phyloP scores from a whole-genome alignment of 1,140 invertebrate genomes.

The Leptinotarsa defecta region DNA sequence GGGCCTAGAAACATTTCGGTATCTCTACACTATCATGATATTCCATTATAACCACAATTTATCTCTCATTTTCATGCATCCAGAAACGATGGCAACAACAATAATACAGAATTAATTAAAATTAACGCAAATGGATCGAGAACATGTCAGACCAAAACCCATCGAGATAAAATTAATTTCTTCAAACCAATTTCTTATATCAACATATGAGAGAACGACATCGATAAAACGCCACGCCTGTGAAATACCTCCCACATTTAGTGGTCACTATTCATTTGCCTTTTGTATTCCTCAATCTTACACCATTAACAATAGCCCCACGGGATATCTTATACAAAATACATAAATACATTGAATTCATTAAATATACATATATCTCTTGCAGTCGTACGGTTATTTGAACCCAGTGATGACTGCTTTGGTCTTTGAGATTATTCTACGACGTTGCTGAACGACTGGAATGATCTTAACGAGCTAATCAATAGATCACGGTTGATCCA shows the following conservation, averaged over 20 bases:
- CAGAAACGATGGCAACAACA: not conserved
- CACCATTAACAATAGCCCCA: slow-evolving; percentile 54
- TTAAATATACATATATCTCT: slow-evolving; percentile 55
- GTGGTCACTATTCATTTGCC: slow-evolving; percentile 46
- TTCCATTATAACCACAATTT: slow-evolving; percentile 19
- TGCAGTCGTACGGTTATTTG: slow-evolving; percentile 36
- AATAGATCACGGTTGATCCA: slow-evolving; percentile 54
- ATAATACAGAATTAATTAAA: slow-evolving; percentile 38
- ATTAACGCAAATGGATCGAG: slow-evolving; percentile 35
- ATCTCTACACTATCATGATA: not conserved
- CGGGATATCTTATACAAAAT: slow-evolving; percentile 55
- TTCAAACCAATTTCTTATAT: slow-evolving; percentile 43
- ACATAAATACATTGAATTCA: slow-evolving; percentile 57
- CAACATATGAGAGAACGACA: slow-evolving; percentile 44
- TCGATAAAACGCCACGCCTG: slow-evolving; percentile 46
- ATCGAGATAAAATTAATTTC: slow-evolving; percentile 41
- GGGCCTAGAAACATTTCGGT: not conserved
- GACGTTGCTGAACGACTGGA: slow-evolving; percentile 42
- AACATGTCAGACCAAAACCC: slow-evolving; percentile 25
- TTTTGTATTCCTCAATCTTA: slow-evolving; percentile 54
- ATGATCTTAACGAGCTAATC: slow-evolving; percentile 55
- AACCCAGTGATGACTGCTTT: slow-evolving; percentile 11
- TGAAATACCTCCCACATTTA: slow-evolving; percentile 52
- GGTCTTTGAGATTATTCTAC: slow-evolving; percentile 10
- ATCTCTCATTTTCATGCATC: slow-evolving; percentile 4